A percentile compares a stretch with the other conserved stretches of the same genome.
Conservation (phyloP, 2,113 vertebrate genomes). For the Corydoras sp. region DNA sequence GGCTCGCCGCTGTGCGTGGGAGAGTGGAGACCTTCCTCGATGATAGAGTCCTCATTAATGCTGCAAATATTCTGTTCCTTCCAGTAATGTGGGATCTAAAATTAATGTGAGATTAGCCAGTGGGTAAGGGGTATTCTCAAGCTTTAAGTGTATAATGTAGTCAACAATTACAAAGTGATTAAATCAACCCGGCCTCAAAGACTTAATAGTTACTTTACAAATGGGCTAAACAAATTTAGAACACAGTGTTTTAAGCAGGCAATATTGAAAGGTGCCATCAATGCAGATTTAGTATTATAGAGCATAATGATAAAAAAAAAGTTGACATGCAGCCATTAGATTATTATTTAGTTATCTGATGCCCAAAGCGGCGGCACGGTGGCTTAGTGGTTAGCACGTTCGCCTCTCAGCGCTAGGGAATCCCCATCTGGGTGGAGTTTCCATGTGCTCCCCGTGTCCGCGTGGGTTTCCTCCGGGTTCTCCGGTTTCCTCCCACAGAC, state of each 20-base stretch:
- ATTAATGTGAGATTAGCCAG: background rate
- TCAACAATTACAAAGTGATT: too few species aligned
- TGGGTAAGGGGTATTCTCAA: background rate
- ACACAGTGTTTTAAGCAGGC: background rate
- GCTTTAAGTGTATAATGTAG: background rate
- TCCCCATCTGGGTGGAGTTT: too few species aligned
- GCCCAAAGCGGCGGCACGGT: too few species aligned
- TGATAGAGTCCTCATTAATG: conserved; percentile 7
- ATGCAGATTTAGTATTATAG: background rate
- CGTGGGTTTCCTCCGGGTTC: too few species aligned
- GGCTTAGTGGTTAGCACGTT: too few species aligned
- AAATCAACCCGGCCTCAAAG: background rate
- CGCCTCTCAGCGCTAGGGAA: too few species aligned
- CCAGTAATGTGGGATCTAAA: conserved; percentile 65
- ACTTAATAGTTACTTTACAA: background rate
- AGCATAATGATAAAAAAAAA: too few species aligned
- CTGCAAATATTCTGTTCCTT: conserved; percentile 32
- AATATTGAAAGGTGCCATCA: background rate
- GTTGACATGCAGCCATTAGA: too few species aligned
- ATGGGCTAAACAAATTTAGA: background rate
- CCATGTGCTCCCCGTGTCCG: too few species aligned
- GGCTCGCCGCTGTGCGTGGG: background rate
- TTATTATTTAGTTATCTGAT: too few species aligned
- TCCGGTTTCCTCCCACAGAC: too few species aligned
- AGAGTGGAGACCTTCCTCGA: conserved; percentile 29